These are phyloP conservation scores for Copidosoma floridanum DNA, from an alignment of 1,140 invertebrate genomes.

Conservation along the genomic window DNA sequence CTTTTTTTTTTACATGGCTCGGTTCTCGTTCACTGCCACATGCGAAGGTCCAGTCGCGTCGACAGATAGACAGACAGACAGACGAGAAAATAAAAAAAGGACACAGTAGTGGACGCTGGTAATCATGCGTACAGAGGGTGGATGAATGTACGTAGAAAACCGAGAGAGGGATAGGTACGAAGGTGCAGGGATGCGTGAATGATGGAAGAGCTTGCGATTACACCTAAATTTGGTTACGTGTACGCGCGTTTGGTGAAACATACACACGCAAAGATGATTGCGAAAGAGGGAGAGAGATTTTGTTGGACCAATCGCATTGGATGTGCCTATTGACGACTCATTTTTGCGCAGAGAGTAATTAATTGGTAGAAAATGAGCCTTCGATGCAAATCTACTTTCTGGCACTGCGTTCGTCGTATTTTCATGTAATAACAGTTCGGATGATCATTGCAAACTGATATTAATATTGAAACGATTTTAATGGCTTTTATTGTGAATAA, in stretches of 20 bases:
- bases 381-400: neutral
- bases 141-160: neutral
- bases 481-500: no score
- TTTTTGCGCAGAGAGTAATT: conserved; percentile 17
- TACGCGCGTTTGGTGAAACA: neutral
- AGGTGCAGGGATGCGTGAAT: conserved; percentile 42
- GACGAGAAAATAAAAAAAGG: neutral
- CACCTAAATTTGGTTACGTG: conserved; percentile 45
- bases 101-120: neutral
- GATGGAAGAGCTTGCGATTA: conserved; percentile 42
- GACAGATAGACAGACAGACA: neutral
- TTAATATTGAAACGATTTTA: no score
- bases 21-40: conserved; percentile 19
- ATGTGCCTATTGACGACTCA: conserved; percentile 6
- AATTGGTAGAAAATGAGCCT: conserved; percentile 21
- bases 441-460: no score
- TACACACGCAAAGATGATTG: conserved; percentile 4
- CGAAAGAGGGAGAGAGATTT: neutral
- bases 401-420: no score
- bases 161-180: conserved; percentile 2
- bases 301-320: conserved; percentile 19
- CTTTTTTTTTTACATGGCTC: conserved; percentile 7
- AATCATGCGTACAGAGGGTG: neutral
- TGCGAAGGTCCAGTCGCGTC: no score
- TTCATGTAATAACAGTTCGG: no score